These are phyloP conservation scores for Nerophis lumbriciformis DNA, from an alignment of 2,113 vertebrate species.

Conservation along the genomic window DNA sequence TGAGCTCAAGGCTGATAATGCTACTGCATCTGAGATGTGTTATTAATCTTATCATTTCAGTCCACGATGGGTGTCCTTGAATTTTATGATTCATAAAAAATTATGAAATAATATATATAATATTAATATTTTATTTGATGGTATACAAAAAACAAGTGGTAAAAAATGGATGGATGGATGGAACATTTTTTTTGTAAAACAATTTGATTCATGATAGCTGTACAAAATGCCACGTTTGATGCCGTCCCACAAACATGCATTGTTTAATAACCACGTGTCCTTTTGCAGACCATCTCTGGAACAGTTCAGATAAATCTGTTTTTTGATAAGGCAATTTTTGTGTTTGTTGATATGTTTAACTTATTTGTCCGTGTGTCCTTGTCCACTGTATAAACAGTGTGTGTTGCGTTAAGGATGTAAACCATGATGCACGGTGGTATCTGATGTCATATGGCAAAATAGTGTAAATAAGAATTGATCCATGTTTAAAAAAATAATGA, in stretches of 20 bases:
- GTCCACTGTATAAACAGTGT: too few relatives aligned
- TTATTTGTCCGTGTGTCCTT: too few relatives aligned
- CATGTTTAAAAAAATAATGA: neutral
- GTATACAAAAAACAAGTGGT: too few relatives aligned
- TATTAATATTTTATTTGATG: too few relatives aligned
- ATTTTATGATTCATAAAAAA: constrained; percentile 6
- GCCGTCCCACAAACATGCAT: neutral
- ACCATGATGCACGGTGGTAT: too few relatives aligned
- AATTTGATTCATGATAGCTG: constrained; percentile 1
- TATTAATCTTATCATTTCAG: constrained; percentile 1
- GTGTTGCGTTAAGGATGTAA: too few relatives aligned
- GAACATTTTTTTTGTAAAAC: too few relatives aligned
- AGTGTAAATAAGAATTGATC: too few relatives aligned
- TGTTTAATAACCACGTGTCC: neutral
- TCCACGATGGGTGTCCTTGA: constrained; percentile 2
- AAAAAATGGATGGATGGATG: too few relatives aligned
- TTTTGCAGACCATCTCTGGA: constrained; percentile 12
- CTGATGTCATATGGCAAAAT: too few relatives aligned
- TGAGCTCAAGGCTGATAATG: neutral
- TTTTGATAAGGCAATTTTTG: constrained; percentile 42
- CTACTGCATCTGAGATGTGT: neutral
- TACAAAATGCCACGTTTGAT: constrained; percentile 18
- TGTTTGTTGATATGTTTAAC: too few relatives aligned
- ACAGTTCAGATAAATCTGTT: constrained; percentile 36
- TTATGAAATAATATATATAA: too few relatives aligned